Base-by-base conservation (phyloP, 2,113 vertebrate genomes). In the Talpa occidentalis region DNA sequence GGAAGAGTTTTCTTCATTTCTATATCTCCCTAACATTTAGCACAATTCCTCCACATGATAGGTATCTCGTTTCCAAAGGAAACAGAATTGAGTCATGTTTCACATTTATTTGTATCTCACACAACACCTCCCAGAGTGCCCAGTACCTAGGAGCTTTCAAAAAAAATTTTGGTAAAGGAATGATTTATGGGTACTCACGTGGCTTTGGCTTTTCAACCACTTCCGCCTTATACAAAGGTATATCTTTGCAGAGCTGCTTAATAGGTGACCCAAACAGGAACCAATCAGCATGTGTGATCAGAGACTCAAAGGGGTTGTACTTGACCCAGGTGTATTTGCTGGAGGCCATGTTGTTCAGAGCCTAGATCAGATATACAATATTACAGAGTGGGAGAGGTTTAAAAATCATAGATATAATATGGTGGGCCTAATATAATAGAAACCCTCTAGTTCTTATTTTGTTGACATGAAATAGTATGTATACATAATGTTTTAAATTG, bases 151-250 rank as follows among this genome's bases (percentile, higher is more conserved):
- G 10, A 74, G 44, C n/a, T 62, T 59, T 89, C 69, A 54, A 66
- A 77, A 90, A 37, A 16, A 32, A n/a, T 40, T n/a, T n/a, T 79
- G 35, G 21, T 35, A 37, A 87, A 79, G n/a, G 26, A 72, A 56
- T 32, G 16, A 22, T 2, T 67, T 47, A 5, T 19, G 35, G 49
- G 32, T 49, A 98, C 98, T 98, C 93, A 98, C 98, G 0, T 72
- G 37, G 62, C 40, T 88, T 14, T 66, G 37, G 60, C 35, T 94
- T 14, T 11, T 96, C 3, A 19, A 69, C 67, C 44, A 96, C 28
- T 47, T 21, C 66, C 1, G 95, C 97, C 40, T 70, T 15, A 79
- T 98, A 98, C 94, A 98, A 79, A 9, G 98, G 98, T 32, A 98
- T 54, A 19, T 97, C 64, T 0, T 35, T 28, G 84, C 98, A 98